Percentiles rank a stretch among this genome's conserved stretches.
Evolutionary conservation across 2,113 vertebrate genomes (phyloP).

Genomic region (Chinchilla lanigera): DNA sequence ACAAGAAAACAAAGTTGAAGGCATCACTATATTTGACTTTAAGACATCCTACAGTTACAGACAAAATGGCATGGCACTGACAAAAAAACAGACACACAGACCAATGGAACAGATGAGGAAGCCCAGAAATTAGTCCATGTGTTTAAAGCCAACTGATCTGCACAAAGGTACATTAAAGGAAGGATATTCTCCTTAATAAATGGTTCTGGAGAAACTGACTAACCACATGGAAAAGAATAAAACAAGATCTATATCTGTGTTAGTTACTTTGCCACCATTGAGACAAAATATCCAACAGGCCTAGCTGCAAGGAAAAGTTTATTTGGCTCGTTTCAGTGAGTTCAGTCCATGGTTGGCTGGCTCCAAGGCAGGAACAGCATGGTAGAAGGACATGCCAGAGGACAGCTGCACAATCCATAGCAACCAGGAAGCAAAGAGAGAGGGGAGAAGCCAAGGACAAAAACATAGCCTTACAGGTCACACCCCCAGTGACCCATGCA

Average conservation of each 20-base stretch:
- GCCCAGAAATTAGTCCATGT: background rate
- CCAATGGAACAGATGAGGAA: background rate
- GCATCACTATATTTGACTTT: background rate
- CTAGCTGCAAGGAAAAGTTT: background rate
- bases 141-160: background rate
- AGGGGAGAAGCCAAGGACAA: background rate
- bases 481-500: background rate
- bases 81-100: background rate
- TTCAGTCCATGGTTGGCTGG: background rate
- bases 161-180: background rate
- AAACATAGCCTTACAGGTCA: background rate
- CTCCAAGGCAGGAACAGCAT: background rate
- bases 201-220: background rate
- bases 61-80: background rate
- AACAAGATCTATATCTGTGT: background rate
- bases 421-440: background rate
- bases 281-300: background rate
- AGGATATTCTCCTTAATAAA: background rate
- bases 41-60: background rate
- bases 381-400: background rate
- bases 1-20: background rate
- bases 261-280: background rate
- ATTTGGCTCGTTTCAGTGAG: background rate
- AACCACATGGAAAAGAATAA: background rate
- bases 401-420: background rate